Conservation (phyloP, 1,140 invertebrate genomes). For the Papilio polytes region DNA sequence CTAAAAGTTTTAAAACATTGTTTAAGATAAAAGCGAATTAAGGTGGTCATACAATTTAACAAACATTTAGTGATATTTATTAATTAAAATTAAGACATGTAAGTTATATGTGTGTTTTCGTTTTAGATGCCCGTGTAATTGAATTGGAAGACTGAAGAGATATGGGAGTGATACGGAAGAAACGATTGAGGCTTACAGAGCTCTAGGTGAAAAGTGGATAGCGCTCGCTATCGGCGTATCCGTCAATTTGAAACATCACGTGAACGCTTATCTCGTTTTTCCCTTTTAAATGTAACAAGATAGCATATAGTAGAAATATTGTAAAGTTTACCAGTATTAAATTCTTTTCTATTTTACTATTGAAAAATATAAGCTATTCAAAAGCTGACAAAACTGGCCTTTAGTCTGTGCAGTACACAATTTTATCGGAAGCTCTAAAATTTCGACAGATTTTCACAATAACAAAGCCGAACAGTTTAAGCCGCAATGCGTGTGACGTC, state of each 20-base stretch:
- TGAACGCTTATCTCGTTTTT: conserved; percentile 1
- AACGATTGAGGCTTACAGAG: neutral
- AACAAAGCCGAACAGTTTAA: conserved; percentile 1
- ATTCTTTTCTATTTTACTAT: neutral
- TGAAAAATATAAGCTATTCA: no score
- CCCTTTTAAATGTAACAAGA: neutral
- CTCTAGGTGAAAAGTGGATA: conserved; percentile 17
- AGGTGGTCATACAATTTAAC: neutral
- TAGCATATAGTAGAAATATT: neutral
- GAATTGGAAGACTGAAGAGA: neutral
- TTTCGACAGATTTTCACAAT: neutral
- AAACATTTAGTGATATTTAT: neutral
- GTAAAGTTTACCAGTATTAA: neutral
- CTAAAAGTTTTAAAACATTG: no score
- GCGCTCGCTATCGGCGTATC: neutral
- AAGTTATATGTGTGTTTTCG: neutral
- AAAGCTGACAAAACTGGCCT: neutral
- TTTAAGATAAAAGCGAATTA: neutral
- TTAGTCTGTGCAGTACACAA: neutral
- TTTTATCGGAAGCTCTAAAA: neutral
- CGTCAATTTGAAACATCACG: conserved; percentile 1
- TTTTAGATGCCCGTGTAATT: neutral
- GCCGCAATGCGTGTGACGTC: neutral
- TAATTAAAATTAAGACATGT: neutral
- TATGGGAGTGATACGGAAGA: neutral